phyloP scores from a whole-genome alignment of 2,888 invertebrate species.

The Leptinotarsa rubiginosa region DNA sequence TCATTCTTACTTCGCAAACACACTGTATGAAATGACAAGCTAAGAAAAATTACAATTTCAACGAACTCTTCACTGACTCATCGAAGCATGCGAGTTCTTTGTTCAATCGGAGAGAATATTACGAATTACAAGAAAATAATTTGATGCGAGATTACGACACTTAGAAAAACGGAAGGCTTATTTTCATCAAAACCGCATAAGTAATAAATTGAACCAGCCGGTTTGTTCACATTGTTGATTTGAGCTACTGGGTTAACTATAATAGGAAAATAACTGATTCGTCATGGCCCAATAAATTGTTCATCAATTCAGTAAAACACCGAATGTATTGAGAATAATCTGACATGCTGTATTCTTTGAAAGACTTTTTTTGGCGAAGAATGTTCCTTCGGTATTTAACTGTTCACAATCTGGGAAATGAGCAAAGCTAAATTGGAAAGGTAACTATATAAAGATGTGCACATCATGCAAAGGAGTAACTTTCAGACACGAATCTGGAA shows the following conservation, averaged over 20 bases:
- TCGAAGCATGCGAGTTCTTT: neutral
- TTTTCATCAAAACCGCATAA: slow-evolving; percentile 2
- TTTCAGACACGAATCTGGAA: no score
- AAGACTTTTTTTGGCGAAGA: no score
- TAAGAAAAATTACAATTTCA: neutral
- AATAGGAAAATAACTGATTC: neutral
- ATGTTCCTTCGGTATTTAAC: no score
- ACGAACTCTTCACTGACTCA: neutral
- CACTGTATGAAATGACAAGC: no score
- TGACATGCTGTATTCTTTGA: no score
- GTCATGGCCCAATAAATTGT: neutral
- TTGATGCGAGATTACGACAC: slow-evolving; percentile 2
- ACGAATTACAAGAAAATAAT: neutral
- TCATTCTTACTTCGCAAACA: no score
- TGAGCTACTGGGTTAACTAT: neutral
- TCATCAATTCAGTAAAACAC: no score
- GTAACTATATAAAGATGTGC: no score
- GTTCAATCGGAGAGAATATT: neutral
- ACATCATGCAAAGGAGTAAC: no score
- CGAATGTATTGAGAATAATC: no score
- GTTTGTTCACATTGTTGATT: neutral
- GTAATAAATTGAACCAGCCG: neutral
- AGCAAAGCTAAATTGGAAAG: no score
- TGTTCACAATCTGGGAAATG: no score
- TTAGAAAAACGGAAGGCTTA: neutral